Evolutionary conservation across 2,888 invertebrate species (phyloP).

Genomic region (Copidosoma aretas): DNA sequence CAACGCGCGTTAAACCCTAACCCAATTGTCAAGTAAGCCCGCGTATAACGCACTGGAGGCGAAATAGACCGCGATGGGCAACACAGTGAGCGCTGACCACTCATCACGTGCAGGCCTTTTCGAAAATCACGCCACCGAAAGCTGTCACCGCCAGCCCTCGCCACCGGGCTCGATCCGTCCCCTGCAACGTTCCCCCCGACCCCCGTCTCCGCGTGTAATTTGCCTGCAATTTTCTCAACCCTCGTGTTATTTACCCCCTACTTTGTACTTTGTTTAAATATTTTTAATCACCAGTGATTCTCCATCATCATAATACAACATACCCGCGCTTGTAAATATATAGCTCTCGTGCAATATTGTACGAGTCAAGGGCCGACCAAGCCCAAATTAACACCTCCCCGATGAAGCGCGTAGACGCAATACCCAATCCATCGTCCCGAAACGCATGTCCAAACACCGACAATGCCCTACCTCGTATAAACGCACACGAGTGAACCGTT

Average conservation of each 20-base stretch:
- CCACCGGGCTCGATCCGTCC: constrained; percentile 26
- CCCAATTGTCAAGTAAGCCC: too few relatives aligned
- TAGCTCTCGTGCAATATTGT: too few relatives aligned
- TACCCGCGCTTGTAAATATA: too few relatives aligned
- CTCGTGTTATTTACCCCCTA: neutral
- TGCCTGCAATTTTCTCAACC: constrained; percentile 4
- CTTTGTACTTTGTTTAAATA: neutral
- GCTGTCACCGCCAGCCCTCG: constrained; percentile 32
- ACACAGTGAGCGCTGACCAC: neutral
- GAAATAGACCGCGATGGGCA: too few relatives aligned
- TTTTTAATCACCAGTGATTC: neutral
- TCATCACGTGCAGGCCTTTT: constrained; percentile 27
- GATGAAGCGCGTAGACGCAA: neutral
- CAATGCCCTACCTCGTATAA: neutral
- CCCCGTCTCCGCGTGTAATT: constrained; percentile 13
- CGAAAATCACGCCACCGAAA: constrained; percentile 25
- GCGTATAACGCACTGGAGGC: too few relatives aligned
- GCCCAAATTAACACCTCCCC: neutral
- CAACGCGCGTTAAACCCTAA: too few relatives aligned
- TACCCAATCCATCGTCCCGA: too few relatives aligned
- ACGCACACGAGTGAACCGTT: neutral
- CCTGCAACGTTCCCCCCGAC: neutral
- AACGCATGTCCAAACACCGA: neutral
- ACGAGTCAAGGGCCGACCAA: too few relatives aligned
- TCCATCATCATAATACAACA: neutral